A percentile compares a stretch with the other conserved stretches of the same genome.
phyloP scores from a whole-genome alignment of 2,888 invertebrate genomes.

The Dasypolia templi region DNA sequence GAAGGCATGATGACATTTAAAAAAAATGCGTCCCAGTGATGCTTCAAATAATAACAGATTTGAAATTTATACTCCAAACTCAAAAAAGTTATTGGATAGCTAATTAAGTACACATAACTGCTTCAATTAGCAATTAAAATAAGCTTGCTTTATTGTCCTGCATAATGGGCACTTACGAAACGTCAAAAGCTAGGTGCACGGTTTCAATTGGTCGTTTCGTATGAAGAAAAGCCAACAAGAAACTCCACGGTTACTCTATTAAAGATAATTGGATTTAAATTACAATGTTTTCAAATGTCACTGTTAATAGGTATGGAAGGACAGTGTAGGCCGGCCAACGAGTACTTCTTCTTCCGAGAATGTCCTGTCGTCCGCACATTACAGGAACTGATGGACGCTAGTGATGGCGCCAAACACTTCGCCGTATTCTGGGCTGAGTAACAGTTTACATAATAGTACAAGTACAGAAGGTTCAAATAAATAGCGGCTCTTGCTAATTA shows the following conservation, averaged over 20 bases:
- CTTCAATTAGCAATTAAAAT: slow-evolving; percentile 7
- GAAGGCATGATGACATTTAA: not conserved
- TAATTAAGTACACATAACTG: slow-evolving; percentile 5
- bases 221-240: not conserved
- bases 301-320: not conserved
- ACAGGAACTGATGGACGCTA: too few relatives aligned
- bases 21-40: not conserved
- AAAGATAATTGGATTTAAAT: not conserved
- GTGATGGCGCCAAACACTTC: too few relatives aligned
- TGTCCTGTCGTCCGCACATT: too few relatives aligned
- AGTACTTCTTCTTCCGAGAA: too few relatives aligned
- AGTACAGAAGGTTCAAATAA: too few relatives aligned
- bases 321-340: not conserved
- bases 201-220: not conserved
- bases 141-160: not conserved
- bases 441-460: too few relatives aligned
- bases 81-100: too few relatives aligned
- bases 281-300: not conserved
- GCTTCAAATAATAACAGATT: not conserved
- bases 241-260: too few relatives aligned
- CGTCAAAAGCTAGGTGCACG: not conserved
- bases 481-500: too few relatives aligned
- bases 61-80: not conserved
- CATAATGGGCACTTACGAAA: not conserved
- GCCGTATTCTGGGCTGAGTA: too few relatives aligned